These are phyloP conservation scores for Mionectes olivaceus DNA, from an alignment of 2,797 vertebrate genomes.

Conservation along the genomic window DNA sequence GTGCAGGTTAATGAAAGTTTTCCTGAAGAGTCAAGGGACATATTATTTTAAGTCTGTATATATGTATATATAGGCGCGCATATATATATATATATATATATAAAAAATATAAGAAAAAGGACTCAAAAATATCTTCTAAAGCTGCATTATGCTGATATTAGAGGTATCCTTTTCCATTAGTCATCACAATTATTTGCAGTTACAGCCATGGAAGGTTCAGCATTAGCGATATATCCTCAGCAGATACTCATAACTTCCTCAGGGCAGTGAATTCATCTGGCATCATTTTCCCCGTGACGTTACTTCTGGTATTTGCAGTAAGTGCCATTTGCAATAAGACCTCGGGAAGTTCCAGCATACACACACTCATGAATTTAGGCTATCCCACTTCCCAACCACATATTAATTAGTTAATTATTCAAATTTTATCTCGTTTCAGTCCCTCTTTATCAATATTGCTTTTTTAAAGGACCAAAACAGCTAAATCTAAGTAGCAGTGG, in stretches of 20 bases:
- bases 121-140: neutral
- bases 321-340: neutral
- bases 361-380: neutral
- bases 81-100: no score
- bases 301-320: neutral
- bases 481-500: neutral
- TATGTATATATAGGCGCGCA: neutral
- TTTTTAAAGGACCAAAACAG: neutral
- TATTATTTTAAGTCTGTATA: neutral
- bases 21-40: neutral
- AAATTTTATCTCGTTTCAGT: neutral
- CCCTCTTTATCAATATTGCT: neutral
- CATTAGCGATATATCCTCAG: neutral
- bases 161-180: neutral
- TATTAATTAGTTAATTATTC: neutral
- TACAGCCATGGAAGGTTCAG: neutral
- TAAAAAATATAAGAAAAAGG: no score
- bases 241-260: neutral
- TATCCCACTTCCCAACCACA: neutral
- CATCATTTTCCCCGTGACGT: neutral
- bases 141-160: neutral
- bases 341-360: neutral
- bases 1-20: neutral
- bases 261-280: neutral
- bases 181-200: neutral